Evolutionary conservation across 2,113 vertebrate species (phyloP), one percentile per base, ranked within the genome.

Genomic region (Oncorhynchus masou): DNA sequence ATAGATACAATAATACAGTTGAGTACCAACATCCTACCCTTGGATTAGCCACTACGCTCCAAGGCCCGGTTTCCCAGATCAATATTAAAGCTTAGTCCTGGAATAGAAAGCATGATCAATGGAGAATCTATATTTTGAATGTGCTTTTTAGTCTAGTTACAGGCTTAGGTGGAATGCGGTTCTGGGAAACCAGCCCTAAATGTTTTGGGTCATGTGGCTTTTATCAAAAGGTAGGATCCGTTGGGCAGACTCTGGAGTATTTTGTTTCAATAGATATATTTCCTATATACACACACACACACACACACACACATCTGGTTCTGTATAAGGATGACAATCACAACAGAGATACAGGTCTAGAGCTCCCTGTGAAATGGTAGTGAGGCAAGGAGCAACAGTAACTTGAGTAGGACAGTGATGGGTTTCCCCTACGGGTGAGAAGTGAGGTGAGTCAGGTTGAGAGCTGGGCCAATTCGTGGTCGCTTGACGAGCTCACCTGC

Each of bases 401-500:
- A 27, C 62, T 24, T 13, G 20, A 15, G 62, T 16, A 5, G 19
- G 27, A 39, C 64, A 76, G 68, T 51, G 49, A 70, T 7, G 11
- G 2, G 69, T 45, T 39, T 24, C 31, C 59, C 20, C 59, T 60
- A 8, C 59, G 15, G 59, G n/a, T 20, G 16, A 7, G 59, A 60
- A 60, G 59, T 7, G 59, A 60, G 5, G 31, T 1, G 31, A 34
- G 31, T 34, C 93, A 98, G 79, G 92, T 87, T 0, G 92, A 92
- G 27, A 90, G 89, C 48, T 88, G 92, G 6, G 93, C 84, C 49
- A 93, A 92, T 86, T 99, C 96, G 0, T 94, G 94, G 84, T 99
- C 97, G 1, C 96, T 97, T 84, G 93, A 89, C 1, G 96, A 94
- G 88, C 97, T 98, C 60, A 92, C 92, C 86, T 97, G 97, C 66